Conservation (phyloP, 2,797 vertebrate genomes). For the Arctocebus calabarensis region DNA sequence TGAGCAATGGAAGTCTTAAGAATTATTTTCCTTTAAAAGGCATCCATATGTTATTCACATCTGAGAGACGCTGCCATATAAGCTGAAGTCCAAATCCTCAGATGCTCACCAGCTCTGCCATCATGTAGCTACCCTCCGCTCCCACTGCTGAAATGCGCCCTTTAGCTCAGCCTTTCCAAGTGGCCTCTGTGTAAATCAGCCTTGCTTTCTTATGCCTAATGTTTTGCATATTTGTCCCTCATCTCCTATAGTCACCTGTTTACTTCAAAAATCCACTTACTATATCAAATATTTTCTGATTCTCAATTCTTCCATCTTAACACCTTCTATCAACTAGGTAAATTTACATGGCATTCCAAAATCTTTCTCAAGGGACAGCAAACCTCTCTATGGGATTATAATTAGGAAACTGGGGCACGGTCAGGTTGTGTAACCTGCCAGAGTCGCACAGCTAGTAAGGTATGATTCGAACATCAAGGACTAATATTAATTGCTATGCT, state of each 20-base stretch:
- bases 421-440: not conserved
- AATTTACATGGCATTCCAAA: not conserved
- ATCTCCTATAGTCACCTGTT: not conserved
- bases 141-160: not conserved
- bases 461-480: too few species aligned
- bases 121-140: not conserved
- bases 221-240: not conserved
- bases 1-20: not conserved
- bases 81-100: slow-evolving; percentile 19
- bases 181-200: not conserved
- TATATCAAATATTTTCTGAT: not conserved
- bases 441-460: not conserved
- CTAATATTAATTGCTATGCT: not conserved
- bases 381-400: not conserved
- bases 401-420: not conserved
- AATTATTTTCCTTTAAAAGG: slow-evolving; percentile 42
- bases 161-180: not conserved
- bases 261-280: not conserved
- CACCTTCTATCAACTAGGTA: not conserved
- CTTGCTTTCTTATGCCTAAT: not conserved
- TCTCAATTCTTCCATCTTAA: slow-evolving; percentile 9
- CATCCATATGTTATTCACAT: not conserved
- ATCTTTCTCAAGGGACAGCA: not conserved
- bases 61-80: not conserved
- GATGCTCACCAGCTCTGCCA: not conserved